Conservation (phyloP, 1,140 invertebrate species). For the Eriocheir sinensis region DNA sequence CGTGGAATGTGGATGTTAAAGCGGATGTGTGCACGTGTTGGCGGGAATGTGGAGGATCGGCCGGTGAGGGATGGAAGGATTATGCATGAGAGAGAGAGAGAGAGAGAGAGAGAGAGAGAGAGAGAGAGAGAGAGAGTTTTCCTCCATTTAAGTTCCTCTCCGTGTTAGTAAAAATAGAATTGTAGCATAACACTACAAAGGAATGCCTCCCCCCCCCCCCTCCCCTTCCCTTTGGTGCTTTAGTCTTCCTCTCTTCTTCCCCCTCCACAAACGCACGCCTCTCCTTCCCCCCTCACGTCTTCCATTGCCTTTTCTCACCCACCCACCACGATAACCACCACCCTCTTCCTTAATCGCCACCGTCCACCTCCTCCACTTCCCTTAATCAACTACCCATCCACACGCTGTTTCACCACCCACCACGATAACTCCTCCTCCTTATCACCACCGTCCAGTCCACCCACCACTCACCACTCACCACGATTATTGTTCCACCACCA, state of each 20-base stretch:
- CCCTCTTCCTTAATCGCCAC: too few species aligned
- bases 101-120: constrained; percentile 33
- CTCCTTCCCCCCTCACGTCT: too few species aligned
- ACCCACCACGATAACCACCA: too few species aligned
- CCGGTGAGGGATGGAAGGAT: too few species aligned
- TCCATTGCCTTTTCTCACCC: too few species aligned
- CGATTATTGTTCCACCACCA: too few species aligned
- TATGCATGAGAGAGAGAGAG: neutral
- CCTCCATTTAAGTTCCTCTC: neutral
- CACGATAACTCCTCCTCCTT: too few species aligned
- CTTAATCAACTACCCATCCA: neutral
- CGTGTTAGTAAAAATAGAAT: neutral
- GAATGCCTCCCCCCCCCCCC: neutral
- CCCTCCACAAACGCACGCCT: too few species aligned
- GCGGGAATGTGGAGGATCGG: neutral
- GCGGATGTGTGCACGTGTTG: neutral
- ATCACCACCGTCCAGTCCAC: too few species aligned
- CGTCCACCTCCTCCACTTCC: neutral
- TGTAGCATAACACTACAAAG: neutral
- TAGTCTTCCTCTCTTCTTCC: constrained; percentile 29
- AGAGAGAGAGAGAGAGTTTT: constrained; percentile 35
- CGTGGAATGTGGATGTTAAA: neutral
- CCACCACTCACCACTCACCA: too few species aligned
- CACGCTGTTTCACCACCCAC: too few species aligned
- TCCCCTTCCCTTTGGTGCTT: constrained; percentile 7